Evolutionary conservation across 2,797 vertebrate genomes (phyloP).

Genomic region (Alauda arvensis): DNA sequence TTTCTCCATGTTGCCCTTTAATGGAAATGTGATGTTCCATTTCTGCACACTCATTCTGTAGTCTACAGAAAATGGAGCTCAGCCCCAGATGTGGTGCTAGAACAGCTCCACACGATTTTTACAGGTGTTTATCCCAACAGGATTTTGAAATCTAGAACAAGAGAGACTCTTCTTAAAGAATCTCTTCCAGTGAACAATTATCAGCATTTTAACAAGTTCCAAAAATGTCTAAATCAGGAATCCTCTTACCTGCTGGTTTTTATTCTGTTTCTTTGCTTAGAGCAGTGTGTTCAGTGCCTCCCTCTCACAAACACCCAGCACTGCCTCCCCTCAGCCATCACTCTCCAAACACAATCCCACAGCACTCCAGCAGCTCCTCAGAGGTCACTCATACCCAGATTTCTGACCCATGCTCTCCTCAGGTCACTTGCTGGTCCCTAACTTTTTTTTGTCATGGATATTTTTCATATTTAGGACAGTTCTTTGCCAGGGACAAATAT

Average conservation of each 20-base stretch:
- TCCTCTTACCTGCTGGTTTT: not conserved
- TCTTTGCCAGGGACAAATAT: not conserved
- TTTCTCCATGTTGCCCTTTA: not conserved
- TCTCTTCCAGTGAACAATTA: not conserved
- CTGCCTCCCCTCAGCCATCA: not conserved
- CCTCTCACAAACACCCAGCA: not conserved
- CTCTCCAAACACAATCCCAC: not conserved
- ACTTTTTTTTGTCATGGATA: not conserved
- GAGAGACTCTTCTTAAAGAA: not conserved
- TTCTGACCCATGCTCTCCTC: not conserved
- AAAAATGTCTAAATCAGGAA: not conserved
- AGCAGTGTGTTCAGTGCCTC: not conserved
- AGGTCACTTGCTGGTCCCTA: not conserved
- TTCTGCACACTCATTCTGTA: accelerated
- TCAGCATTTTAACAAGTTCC: not conserved
- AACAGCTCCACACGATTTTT: not conserved
- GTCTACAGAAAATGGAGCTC: not conserved
- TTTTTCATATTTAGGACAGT: not conserved
- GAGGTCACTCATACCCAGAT: not conserved
- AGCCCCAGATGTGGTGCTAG: not conserved
- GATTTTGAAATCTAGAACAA: not conserved
- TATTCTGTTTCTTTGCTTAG: not conserved
- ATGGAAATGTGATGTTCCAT: not conserved
- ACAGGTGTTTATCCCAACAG: not conserved
- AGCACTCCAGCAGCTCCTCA: not conserved